Conservation (phyloP, 1,140 invertebrate genomes). For the Uloborus diversus region DNA sequence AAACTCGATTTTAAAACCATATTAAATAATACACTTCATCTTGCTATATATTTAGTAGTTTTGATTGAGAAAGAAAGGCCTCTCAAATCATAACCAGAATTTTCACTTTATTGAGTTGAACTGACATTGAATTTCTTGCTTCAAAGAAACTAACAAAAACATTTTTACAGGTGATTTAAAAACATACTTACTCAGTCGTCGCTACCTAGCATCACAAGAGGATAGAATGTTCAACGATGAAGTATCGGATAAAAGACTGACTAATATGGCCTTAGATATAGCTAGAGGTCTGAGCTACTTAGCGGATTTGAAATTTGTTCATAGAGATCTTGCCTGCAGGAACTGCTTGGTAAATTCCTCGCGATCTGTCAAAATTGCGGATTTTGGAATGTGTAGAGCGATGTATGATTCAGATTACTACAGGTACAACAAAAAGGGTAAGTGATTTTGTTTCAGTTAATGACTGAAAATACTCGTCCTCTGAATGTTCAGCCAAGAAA, state of each 20-base stretch:
- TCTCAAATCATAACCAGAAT: no score
- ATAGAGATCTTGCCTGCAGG: slow-evolving; percentile 84
- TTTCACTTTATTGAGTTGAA: no score
- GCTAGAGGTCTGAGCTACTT: slow-evolving; percentile 85
- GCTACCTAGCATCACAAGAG: slow-evolving; percentile 77
- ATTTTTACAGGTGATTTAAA: slow-evolving; percentile 78
- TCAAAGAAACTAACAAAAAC: no score
- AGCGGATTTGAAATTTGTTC: slow-evolving; percentile 81
- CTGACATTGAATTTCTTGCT: no score
- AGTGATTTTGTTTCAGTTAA: neutral
- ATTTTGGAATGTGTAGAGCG: slow-evolving; percentile 91
- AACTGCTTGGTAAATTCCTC: slow-evolving; percentile 89
- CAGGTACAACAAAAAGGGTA: slow-evolving; percentile 83
- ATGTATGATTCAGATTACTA: slow-evolving; percentile 91
- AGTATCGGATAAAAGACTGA: slow-evolving; percentile 80
- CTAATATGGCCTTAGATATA: slow-evolving; percentile 86
- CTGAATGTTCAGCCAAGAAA: no score
- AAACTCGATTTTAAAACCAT: no score
- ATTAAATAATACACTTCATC: no score
- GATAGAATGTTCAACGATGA: slow-evolving; percentile 75
- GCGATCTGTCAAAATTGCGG: slow-evolving; percentile 84
- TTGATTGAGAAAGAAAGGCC: no score
- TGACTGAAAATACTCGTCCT: neutral
- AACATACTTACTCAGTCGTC: slow-evolving; percentile 82
- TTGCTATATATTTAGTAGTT: no score